Percentiles rank a stretch among this genome's conserved stretches.
Evolutionary conservation across 1,140 invertebrate genomes (phyloP).

Genomic region (Agrilus planipennis): DNA sequence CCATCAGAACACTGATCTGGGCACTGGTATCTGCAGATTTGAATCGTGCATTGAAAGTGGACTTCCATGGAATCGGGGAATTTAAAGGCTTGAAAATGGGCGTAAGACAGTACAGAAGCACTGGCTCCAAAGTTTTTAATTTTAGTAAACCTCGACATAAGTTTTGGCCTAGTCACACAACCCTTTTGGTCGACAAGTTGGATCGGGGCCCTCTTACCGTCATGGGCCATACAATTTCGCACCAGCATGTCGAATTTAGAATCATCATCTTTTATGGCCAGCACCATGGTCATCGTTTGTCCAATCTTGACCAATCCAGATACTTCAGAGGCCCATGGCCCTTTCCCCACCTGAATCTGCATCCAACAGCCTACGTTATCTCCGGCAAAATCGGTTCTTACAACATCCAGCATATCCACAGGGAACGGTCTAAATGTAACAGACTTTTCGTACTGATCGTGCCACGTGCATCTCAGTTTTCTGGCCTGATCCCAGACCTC

Average conservation of each 20-base stretch:
- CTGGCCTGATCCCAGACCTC: slow-evolving; percentile 94
- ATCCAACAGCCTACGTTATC: slow-evolving; percentile 94
- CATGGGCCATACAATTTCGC: slow-evolving; percentile 86
- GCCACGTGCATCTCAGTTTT: slow-evolving; percentile 87
- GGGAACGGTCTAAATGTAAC: slow-evolving; percentile 91
- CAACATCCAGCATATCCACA: slow-evolving; percentile 90
- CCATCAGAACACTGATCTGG: slow-evolving; percentile 75
- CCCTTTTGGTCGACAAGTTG: slow-evolving; percentile 87
- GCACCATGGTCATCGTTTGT: slow-evolving; percentile 94
- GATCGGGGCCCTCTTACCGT: slow-evolving; percentile 88
- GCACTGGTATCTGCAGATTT: slow-evolving; percentile 78
- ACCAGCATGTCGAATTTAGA: slow-evolving; percentile 94
- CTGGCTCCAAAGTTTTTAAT: slow-evolving; percentile 91
- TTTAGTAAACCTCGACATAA: slow-evolving; percentile 89
- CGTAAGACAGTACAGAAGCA: slow-evolving; percentile 82
- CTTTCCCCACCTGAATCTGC: slow-evolving; percentile 90
- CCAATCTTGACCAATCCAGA: slow-evolving; percentile 90
- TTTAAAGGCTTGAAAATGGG: slow-evolving; percentile 91
- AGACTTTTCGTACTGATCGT: slow-evolving; percentile 91
- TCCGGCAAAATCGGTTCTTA: slow-evolving; percentile 84
- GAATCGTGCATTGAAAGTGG: slow-evolving; percentile 91
- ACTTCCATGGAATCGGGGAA: slow-evolving; percentile 95
- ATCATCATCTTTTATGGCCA: slow-evolving; percentile 92
- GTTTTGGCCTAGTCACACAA: slow-evolving; percentile 80
- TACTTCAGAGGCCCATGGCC: slow-evolving; percentile 90